These are phyloP conservation scores for Polyommatus icarus DNA, from an alignment of 2,888 invertebrate genomes.

Conservation along the genomic window DNA sequence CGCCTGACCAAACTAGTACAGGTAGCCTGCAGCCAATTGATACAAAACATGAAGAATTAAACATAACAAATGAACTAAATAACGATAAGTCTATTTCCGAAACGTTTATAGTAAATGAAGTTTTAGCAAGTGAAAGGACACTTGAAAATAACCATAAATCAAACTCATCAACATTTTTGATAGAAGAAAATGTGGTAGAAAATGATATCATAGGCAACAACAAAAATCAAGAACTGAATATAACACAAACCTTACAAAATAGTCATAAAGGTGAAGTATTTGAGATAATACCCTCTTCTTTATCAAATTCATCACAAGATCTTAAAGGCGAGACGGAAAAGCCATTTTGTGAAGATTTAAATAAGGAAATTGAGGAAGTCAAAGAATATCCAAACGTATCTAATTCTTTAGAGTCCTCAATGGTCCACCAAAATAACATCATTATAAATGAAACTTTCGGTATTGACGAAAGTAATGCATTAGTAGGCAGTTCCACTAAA, in stretches of 20 bases:
- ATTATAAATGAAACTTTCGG: constrained; percentile 23
- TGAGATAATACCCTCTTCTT: background rate
- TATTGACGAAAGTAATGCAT: background rate
- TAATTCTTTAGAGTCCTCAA: background rate
- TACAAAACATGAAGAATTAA: background rate
- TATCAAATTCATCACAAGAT: constrained; percentile 2
- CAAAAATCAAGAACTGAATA: background rate
- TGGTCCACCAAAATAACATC: background rate
- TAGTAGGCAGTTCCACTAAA: constrained; percentile 32
- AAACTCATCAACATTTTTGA: background rate
- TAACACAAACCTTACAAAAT: background rate
- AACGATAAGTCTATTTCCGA: background rate
- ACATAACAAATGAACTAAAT: background rate
- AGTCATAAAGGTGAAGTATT: background rate
- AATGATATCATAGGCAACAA: background rate
- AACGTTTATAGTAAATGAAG: constrained; percentile 21
- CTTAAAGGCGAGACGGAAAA: background rate
- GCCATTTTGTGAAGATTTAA: background rate
- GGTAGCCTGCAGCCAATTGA: background rate
- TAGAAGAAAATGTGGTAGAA: background rate
- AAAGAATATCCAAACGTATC: background rate
- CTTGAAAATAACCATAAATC: background rate
- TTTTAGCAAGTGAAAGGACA: background rate
- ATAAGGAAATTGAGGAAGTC: too few species aligned
- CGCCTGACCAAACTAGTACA: background rate